Evolutionary conservation across 1,140 invertebrate species (phyloP).

Genomic region (Cardiocondyla obscurior): DNA sequence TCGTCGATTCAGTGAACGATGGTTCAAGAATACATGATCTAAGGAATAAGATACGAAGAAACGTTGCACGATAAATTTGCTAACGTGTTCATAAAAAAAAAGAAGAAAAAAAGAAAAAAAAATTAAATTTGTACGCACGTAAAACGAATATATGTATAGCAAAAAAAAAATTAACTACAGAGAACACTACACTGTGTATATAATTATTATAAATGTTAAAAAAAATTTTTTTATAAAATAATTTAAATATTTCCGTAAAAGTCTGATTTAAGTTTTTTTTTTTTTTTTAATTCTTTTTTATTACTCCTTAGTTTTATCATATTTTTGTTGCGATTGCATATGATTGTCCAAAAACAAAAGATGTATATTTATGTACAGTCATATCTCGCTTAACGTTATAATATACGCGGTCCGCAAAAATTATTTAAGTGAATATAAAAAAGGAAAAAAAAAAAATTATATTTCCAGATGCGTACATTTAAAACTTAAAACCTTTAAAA

Average conservation of each 20-base stretch:
- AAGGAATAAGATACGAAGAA: background rate
- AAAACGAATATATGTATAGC: background rate
- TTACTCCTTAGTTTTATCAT: background rate
- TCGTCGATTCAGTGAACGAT: background rate
- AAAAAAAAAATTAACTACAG: constrained; percentile 16
- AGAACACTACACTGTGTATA: background rate
- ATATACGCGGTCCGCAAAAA: background rate
- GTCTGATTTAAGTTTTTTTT: background rate
- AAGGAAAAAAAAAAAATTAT: too few species aligned
- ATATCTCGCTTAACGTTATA: background rate
- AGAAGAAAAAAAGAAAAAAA: background rate
- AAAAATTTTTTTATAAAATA: background rate
- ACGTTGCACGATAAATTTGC: background rate
- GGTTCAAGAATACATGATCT: background rate
- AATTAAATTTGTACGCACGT: background rate
- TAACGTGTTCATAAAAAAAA: constrained; percentile 6
- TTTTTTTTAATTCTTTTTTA: background rate
- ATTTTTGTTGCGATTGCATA: background rate
- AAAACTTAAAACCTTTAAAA: too few species aligned
- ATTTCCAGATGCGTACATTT: too few species aligned
- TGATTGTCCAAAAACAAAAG: background rate
- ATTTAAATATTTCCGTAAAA: background rate
- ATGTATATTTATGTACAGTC: constrained; percentile 8
- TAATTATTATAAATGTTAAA: background rate
- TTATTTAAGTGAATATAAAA: background rate